These are phyloP conservation scores for Progne subis DNA, from an alignment of 2,113 vertebrate genomes.

Conservation along the genomic window DNA sequence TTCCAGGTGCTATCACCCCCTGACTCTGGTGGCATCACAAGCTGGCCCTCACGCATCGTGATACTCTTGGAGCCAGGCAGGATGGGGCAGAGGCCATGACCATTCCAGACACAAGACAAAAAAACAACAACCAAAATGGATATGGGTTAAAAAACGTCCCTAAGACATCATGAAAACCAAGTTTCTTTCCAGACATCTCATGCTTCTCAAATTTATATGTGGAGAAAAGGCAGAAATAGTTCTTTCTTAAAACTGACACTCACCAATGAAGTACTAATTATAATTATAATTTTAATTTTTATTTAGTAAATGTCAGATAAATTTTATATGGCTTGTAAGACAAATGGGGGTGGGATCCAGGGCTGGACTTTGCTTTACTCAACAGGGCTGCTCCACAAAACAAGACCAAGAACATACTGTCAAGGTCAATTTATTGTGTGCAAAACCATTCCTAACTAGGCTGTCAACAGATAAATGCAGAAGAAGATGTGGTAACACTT, in stretches of 20 bases:
- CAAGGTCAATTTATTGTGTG: background rate
- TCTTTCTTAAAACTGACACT: background rate
- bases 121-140: background rate
- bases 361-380: background rate
- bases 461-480: background rate
- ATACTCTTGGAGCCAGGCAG: fast-evolving
- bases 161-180: background rate
- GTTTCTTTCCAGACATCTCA: background rate
- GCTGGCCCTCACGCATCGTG: fast-evolving
- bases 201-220: background rate
- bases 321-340: background rate
- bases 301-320: background rate
- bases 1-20: background rate
- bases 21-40: fast-evolving
- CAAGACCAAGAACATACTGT: background rate
- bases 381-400: background rate
- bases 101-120: background rate
- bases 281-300: background rate
- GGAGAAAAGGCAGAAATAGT: background rate
- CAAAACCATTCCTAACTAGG: background rate
- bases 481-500: background rate
- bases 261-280: background rate
- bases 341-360: background rate
- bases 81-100: fast-evolving
- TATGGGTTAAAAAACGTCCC: background rate